Evolutionary conservation across 2,888 invertebrate genomes (phyloP).

Genomic region (Graphium colonna): DNA sequence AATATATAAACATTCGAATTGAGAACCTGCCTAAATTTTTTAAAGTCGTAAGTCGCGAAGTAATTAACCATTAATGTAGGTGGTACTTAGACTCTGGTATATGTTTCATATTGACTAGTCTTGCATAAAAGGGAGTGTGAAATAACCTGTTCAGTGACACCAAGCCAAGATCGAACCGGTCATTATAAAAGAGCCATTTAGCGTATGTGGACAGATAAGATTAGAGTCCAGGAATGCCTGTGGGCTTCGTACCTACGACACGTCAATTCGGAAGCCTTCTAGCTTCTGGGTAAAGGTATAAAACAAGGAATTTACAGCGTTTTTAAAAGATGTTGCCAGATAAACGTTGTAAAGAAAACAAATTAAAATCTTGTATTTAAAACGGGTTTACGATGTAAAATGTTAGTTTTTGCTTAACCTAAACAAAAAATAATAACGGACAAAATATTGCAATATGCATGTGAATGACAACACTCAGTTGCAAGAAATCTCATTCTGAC

Average conservation of each 20-base stretch:
- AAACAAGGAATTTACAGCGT: background rate
- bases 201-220: conserved; percentile 12
- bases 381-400: no score
- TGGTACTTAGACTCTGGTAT: no score
- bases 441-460: no score
- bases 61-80: no score
- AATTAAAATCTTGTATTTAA: no score
- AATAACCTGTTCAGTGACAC: background rate
- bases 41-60: no score
- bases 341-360: no score
- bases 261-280: conserved; percentile 35
- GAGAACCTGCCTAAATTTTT: no score
- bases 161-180: background rate
- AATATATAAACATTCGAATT: background rate
- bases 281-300: conserved; percentile 5
- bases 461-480: no score
- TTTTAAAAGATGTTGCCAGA: background rate
- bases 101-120: background rate
- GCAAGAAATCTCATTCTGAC: no score
- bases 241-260: conserved; percentile 34
- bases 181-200: background rate
- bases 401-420: no score
- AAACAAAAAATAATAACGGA: no score
- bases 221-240: conserved; percentile 14
- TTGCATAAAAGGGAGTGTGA: background rate